These are phyloP conservation scores for Caenorhabditis virilis DNA, from an alignment of 2,888 invertebrate genomes.

Conservation along the genomic window DNA sequence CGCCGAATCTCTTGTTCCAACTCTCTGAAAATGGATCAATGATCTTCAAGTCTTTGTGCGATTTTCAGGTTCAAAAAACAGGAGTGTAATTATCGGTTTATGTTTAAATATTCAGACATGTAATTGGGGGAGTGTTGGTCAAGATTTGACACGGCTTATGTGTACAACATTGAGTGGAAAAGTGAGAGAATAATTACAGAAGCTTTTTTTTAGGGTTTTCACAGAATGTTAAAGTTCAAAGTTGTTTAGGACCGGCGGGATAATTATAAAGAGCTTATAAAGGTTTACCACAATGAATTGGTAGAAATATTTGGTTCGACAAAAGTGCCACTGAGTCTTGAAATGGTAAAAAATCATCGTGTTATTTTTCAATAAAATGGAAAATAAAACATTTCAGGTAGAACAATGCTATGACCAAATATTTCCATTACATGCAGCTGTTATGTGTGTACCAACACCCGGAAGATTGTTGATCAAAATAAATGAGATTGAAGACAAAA, in stretches of 20 bases:
- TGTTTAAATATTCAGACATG: constrained; percentile 12
- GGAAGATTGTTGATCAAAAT: constrained; percentile 7
- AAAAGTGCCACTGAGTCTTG: too few relatives aligned
- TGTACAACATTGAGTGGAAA: constrained; percentile 26
- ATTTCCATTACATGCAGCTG: constrained; percentile 16
- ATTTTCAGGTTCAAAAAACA: constrained; percentile 20
- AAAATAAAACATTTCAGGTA: constrained; percentile 7
- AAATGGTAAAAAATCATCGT: too few relatives aligned
- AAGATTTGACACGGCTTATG: constrained; percentile 28
- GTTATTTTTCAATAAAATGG: not conserved
- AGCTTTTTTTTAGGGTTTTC: too few relatives aligned
- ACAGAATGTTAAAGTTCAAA: too few relatives aligned
- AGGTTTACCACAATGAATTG: constrained; percentile 20
- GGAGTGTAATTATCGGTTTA: not conserved
- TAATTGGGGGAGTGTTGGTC: constrained; percentile 26
- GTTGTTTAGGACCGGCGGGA: constrained; percentile 20
- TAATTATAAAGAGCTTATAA: constrained; percentile 10
- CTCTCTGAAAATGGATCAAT: constrained; percentile 6
- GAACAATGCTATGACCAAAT: constrained; percentile 16
- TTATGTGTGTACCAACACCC: constrained; percentile 16
- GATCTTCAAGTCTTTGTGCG: constrained; percentile 13
- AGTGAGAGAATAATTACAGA: not conserved
- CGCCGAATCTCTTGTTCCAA: constrained; percentile 15
- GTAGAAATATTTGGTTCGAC: too few relatives aligned
- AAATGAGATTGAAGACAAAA: constrained; percentile 4